Evolutionary conservation across 2,113 vertebrate genomes (phyloP).

Genomic region (Tetrax tetrax): DNA sequence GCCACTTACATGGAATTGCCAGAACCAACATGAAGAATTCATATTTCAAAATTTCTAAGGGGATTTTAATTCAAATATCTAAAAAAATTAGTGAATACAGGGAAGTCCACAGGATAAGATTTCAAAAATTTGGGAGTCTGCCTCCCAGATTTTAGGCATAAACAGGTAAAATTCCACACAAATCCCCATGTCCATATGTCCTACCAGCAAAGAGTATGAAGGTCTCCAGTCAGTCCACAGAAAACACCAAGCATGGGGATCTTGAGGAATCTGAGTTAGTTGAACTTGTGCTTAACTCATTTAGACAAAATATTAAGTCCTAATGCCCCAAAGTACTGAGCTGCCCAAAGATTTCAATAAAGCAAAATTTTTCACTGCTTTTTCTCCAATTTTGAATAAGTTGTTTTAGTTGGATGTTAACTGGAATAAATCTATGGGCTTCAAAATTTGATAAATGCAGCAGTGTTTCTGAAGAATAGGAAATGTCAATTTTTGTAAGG

Average conservation of each 20-base stretch:
- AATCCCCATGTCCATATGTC: accelerated
- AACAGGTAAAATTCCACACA: background rate
- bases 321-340: background rate
- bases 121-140: background rate
- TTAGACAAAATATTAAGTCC: background rate
- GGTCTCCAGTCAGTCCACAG: background rate
- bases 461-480: background rate
- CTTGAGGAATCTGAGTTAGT: background rate
- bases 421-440: background rate
- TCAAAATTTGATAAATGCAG: background rate
- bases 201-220: background rate
- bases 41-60: background rate
- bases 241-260: background rate
- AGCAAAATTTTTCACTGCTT: background rate
- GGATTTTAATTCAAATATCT: background rate
- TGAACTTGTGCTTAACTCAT: background rate
- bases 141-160: background rate
- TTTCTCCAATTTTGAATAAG: background rate
- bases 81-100: background rate
- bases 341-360: background rate
- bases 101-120: background rate
- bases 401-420: background rate
- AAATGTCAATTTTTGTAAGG: background rate
- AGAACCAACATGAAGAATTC: background rate
- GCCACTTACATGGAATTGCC: background rate